phyloP scores from a whole-genome alignment of 2,888 invertebrate genomes.

The Drosophila meridiana region DNA sequence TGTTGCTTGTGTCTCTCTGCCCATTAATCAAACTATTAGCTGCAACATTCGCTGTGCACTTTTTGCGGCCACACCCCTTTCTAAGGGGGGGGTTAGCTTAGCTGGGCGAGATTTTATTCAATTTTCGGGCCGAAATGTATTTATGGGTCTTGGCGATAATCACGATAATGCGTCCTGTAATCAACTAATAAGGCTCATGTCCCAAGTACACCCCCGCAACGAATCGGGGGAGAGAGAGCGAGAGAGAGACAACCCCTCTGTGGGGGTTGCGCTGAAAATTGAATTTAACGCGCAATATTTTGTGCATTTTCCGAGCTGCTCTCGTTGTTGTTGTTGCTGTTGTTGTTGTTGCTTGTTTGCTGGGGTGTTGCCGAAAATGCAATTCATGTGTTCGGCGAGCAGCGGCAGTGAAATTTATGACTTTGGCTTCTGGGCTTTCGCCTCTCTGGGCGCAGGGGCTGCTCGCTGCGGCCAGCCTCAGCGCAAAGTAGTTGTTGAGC shows the following conservation, averaged over 20 bases:
- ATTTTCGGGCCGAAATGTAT: conserved; percentile 60
- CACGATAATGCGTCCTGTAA: conserved; percentile 86
- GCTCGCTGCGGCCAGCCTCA: conserved; percentile 58
- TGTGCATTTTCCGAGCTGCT: conserved; percentile 72
- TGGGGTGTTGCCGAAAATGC: conserved; percentile 72
- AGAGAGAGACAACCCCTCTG: conserved; percentile 4
- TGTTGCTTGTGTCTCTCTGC: conserved; percentile 57
- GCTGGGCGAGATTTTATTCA: conserved; percentile 43
- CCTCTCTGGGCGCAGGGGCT: conserved; percentile 21
- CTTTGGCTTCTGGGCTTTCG: conserved; percentile 52
- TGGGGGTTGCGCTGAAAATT: conserved; percentile 76
- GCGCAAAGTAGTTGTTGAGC: conserved; percentile 9
- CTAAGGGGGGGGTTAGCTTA: background rate
- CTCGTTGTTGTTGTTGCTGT: conserved; percentile 9
- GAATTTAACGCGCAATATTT: conserved; percentile 84
- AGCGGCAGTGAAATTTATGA: conserved; percentile 71
- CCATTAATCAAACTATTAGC: conserved; percentile 86
- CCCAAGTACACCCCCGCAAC: conserved; percentile 54
- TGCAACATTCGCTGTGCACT: conserved; percentile 59
- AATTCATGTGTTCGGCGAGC: conserved; percentile 73
- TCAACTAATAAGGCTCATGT: conserved; percentile 85
- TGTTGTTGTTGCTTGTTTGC: conserved; percentile 19
- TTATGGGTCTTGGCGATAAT: conserved; percentile 82
- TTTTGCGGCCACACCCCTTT: conserved; percentile 76
- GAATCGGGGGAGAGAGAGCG: background rate